Percentiles rank a stretch among this genome's conserved stretches.
Evolutionary conservation across 2,888 invertebrate species (phyloP).

Genomic region (Gortyna flavago): DNA sequence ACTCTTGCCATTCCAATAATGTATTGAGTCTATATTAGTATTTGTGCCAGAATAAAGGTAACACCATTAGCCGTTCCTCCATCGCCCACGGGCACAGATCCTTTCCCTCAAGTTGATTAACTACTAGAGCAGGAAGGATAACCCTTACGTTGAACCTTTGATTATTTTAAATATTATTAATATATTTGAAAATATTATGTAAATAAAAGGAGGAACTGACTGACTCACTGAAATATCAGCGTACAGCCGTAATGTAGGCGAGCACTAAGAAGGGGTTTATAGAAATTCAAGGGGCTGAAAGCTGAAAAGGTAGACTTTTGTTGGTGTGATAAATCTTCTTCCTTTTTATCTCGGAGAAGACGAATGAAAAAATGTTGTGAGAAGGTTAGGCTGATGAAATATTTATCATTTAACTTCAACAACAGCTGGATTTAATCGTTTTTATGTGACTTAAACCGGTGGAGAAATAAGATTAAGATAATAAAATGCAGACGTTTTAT

Average conservation of each 20-base stretch:
- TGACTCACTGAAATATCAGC: background rate
- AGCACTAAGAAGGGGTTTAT: background rate
- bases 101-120: slow-evolving; percentile 7
- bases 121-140: background rate
- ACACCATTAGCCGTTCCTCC: slow-evolving; percentile 23
- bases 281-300: background rate
- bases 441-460: slow-evolving; percentile 17
- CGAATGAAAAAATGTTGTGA: background rate
- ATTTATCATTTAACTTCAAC: background rate
- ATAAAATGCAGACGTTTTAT: slow-evolving; percentile 10
- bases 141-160: background rate
- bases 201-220: background rate
- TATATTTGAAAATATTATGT: no score
- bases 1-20: slow-evolving; percentile 18
- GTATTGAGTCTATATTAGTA: slow-evolving; percentile 23
- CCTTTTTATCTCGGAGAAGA: background rate
- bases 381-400: background rate
- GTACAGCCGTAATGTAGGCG: background rate
- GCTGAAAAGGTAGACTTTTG: background rate
- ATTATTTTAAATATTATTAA: no score
- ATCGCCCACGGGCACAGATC: slow-evolving; percentile 12
- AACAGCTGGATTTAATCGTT: slow-evolving; percentile 5
- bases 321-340: background rate
- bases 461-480: slow-evolving; percentile 46
- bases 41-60: slow-evolving; percentile 15